Conservation (phyloP, 1,140 invertebrate genomes). For the Ptiloglossa arizonensis region DNA sequence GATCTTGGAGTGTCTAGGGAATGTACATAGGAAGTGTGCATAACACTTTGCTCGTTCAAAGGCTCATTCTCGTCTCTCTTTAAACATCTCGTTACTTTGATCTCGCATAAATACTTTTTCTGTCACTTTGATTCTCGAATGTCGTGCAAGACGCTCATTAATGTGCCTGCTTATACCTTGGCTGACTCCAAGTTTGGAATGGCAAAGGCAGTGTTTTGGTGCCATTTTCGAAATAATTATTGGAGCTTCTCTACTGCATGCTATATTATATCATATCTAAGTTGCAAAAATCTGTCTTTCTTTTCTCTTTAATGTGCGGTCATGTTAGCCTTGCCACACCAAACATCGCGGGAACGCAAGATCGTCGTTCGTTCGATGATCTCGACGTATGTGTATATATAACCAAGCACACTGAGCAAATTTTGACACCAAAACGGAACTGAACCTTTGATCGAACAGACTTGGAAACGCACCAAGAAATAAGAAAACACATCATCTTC, state of each 20-base stretch:
- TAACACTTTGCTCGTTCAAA: slow-evolving; percentile 71
- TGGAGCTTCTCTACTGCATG: slow-evolving; percentile 60
- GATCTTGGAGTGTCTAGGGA: slow-evolving; percentile 6
- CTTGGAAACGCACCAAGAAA: slow-evolving; percentile 83
- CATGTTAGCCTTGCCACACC: slow-evolving; percentile 83
- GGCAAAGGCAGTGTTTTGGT: slow-evolving; percentile 88
- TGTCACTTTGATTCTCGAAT: background rate
- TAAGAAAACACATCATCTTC: slow-evolving; percentile 80
- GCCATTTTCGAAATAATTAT: slow-evolving; percentile 80
- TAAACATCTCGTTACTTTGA: slow-evolving; percentile 25
- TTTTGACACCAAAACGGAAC: slow-evolving; percentile 85
- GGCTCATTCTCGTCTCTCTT: slow-evolving; percentile 69
- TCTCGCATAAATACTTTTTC: slow-evolving; percentile 1
- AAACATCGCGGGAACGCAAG: slow-evolving; percentile 76
- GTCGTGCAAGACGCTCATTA: slow-evolving; percentile 72
- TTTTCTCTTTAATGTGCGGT: slow-evolving; percentile 73
- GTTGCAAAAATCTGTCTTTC: slow-evolving; percentile 30
- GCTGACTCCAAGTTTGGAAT: slow-evolving; percentile 84
- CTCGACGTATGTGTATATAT: slow-evolving; percentile 67
- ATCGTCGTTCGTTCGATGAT: slow-evolving; percentile 41
- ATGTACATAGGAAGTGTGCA: slow-evolving; percentile 22
- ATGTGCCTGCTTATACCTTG: slow-evolving; percentile 84
- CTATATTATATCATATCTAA: slow-evolving; percentile 3
- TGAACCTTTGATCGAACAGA: slow-evolving; percentile 82
- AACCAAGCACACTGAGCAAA: slow-evolving; percentile 84